A percentile compares a stretch with the other conserved stretches of the same genome.
These are phyloP conservation scores for Cistogaster globosa DNA, from an alignment of 2,888 invertebrate species.

Conservation along the genomic window DNA sequence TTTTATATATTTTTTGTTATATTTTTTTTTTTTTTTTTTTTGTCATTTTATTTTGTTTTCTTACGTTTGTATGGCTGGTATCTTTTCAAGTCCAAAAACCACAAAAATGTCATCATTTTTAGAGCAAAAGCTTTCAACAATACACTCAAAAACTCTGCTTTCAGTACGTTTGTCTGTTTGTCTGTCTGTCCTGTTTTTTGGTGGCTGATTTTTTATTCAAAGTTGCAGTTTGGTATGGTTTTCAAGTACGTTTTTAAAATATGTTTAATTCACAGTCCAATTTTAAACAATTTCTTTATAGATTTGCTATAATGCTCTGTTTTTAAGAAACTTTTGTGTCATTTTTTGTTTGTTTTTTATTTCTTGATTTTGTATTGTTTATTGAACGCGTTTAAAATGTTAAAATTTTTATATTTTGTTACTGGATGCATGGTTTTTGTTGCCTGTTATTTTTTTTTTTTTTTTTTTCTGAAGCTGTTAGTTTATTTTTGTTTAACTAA, in stretches of 20 bases:
- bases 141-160: slow-evolving; percentile 49
- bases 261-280: slow-evolving; percentile 65
- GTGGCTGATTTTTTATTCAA: slow-evolving; percentile 4
- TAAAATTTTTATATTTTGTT: slow-evolving; percentile 55
- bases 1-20: slow-evolving; percentile 64
- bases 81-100: slow-evolving; percentile 63
- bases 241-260: slow-evolving; percentile 56
- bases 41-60: neutral
- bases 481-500: slow-evolving; percentile 55
- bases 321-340: slow-evolving; percentile 31
- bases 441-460: neutral
- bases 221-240: slow-evolving; percentile 54
- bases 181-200: neutral
- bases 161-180: slow-evolving; percentile 32
- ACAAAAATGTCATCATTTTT: slow-evolving; percentile 72
- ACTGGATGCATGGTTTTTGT: neutral
- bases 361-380: slow-evolving; percentile 38
- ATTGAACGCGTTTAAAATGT: slow-evolving; percentile 63
- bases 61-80: slow-evolving; percentile 40
- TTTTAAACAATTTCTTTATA: slow-evolving; percentile 51
- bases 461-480: slow-evolving; percentile 6
- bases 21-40: slow-evolving; percentile 26
- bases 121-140: slow-evolving; percentile 57
- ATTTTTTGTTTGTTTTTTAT: neutral
- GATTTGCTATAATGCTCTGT: slow-evolving; percentile 53